Conservation (phyloP, 2,888 invertebrate genomes). For the Sussaba pulchella region DNA sequence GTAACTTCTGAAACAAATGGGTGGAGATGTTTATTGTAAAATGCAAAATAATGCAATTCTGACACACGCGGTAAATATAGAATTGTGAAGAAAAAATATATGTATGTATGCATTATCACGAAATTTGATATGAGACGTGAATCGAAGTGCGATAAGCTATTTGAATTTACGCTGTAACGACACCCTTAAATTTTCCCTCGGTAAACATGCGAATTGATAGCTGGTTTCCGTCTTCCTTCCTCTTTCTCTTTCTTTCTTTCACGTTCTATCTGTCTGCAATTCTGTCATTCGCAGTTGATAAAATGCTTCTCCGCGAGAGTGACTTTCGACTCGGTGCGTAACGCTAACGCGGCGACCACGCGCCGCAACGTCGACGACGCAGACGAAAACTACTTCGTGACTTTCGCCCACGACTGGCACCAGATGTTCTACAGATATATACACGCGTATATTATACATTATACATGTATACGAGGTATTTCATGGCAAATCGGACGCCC, state of each 20-base stretch:
- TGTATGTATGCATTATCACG: constrained; percentile 18
- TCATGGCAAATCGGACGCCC: too few species aligned
- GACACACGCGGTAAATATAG: constrained; percentile 24
- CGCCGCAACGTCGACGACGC: constrained; percentile 30
- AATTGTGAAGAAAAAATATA: constrained; percentile 14
- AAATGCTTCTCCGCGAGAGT: constrained; percentile 64
- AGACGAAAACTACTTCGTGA: constrained; percentile 57
- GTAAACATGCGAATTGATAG: constrained; percentile 55
- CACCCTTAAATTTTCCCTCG: constrained; percentile 4
- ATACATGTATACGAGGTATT: background rate
- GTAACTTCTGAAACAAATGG: constrained; percentile 41
- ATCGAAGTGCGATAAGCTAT: constrained; percentile 44
- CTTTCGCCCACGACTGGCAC: constrained; percentile 62
- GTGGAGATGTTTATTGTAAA: constrained; percentile 28
- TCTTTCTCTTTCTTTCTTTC: constrained; percentile 13
- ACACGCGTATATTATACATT: too few species aligned
- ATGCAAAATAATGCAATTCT: constrained; percentile 43
- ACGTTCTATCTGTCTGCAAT: constrained; percentile 15
- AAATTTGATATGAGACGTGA: constrained; percentile 10
- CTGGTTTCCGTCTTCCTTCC: constrained; percentile 15
- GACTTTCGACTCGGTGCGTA: constrained; percentile 69
- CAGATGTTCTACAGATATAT: constrained; percentile 5
- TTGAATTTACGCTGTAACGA: constrained; percentile 24
- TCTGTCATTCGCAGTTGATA: constrained; percentile 49
- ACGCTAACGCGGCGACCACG: constrained; percentile 59